Evolutionary conservation across 2,797 vertebrate genomes (phyloP).

Genomic region (Otolemur crassicaudatus): DNA sequence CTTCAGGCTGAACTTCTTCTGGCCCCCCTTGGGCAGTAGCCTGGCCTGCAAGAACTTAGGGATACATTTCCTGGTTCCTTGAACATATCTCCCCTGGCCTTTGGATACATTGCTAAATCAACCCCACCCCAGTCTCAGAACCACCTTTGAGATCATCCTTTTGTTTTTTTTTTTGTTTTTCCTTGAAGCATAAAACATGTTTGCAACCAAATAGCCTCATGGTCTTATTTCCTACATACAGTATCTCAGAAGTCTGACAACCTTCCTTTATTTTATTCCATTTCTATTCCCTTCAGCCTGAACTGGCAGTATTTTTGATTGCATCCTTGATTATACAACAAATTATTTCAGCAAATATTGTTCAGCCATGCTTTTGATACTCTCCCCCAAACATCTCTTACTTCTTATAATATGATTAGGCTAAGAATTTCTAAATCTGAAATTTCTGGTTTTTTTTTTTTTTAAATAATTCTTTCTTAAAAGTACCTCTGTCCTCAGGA

Average conservation of each 20-base stretch:
- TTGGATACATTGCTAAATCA: neutral
- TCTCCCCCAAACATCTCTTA: neutral
- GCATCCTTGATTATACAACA: neutral
- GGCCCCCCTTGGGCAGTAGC: neutral
- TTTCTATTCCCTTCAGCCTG: neutral
- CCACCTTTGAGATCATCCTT: neutral
- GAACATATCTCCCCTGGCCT: rapidly evolving
- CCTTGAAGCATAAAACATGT: neutral
- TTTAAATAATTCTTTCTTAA: neutral
- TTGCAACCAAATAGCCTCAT: neutral
- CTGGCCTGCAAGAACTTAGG: neutral
- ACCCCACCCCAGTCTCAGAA: neutral
- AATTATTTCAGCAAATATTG: neutral
- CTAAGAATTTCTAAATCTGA: neutral
- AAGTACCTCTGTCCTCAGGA: neutral
- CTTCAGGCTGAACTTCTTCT: neutral
- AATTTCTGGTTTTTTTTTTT: neutral
- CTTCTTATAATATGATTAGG: neutral
- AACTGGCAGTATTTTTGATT: neutral
- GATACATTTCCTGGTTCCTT: neutral
- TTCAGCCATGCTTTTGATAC: neutral
- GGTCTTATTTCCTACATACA: neutral
- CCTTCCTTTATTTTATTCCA: neutral
- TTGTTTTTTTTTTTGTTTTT: neutral
- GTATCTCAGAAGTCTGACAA: neutral